Evolutionary conservation across 2,113 vertebrate genomes (phyloP), one percentile per base, ranked within the genome.

Genomic region (Oxyura jamaicensis): DNA sequence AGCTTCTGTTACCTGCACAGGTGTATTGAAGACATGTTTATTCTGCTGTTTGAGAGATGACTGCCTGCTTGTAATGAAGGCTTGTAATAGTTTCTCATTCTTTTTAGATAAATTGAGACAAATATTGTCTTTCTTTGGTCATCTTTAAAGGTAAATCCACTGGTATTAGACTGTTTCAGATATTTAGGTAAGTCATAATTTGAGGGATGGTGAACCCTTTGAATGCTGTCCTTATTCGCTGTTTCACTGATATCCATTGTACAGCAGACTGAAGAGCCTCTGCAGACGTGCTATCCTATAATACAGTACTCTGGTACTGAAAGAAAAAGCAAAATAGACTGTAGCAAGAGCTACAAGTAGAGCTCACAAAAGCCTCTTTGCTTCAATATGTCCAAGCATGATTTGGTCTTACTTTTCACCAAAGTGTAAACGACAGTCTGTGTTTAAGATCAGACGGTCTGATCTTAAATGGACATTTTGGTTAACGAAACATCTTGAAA

Each of bases 241-340:
- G 6, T 36, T 56, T 72, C 55, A 55, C 13, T 41, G 69, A 18
- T 46, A 2, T 23, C 3, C 7, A 3, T 44, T 66, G 18, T 65
- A 52, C 33, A 72, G 6, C 23, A 66, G 50, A 35, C 5, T 28
- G 18, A 46, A 41, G 81, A 82, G 69, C 8, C 52, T 55, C 65
- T 55, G 76, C 41, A 58, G 56, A 8, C 0, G 3, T 2, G 3
- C 14, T n/a, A 4, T 53, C 4, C 10, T 53, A 15, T 77, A 48
- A 23, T 41, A 26, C 1, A 8, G 36, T 76, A 25, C 0, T 2
- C 5, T 35, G 41, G 10, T 44, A 44, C 8, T 2, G 50, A 10
- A 71, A 23, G 23, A 39, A 44, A 52, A 69, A 65, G 11, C 23
- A 63, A 63, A 71, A 44, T 10, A 41, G 19, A 46, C 2, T 46